Evolutionary conservation across 2,113 vertebrate genomes (phyloP), one percentile per base, ranked within the genome.

Genomic region (Archilochus colubris): DNA sequence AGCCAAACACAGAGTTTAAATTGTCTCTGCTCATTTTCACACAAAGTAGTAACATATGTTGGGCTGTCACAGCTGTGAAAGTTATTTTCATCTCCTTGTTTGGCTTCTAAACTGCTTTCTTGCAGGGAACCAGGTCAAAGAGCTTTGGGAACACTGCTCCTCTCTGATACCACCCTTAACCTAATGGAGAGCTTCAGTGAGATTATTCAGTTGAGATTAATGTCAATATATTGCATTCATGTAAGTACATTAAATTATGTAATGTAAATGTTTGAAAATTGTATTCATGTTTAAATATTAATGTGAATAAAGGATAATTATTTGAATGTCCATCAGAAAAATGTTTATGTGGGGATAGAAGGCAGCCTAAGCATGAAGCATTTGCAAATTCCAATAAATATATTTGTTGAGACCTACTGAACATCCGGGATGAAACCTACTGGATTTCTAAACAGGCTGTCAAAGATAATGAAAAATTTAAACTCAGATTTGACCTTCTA

Each of bases 1-100:
- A 4, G 64, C 89, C 88, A 93, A 94, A 95, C 12, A 22, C 76
- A 82, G 91, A 90, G 80, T 90, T 95, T 93, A 91, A 83, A 91
- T 93, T 82, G 69, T 61, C 88, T 88, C 91, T 90, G 62, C 69
- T 94, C 69, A 9, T 90, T 95, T 95, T 95, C 93, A 93, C 91
- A 83, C 68, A 57, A 95, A 95, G 75, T 25, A 62, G 33, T 64
- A 93, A 90, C 88, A 90, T 92, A 82, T 95, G 94, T 70, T 89
- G 82, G 59, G 30, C 72, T 91, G 82, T 86, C 89, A 91, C 94
- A 95, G 89, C 93, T 90, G 78, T 86, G 89, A 93, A 94, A 81
- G 82, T 80, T 69, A 83, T 74, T 94, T 94, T 83, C 85, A 78
- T 59, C 58, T 84, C 79, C 38, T 74, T 1, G 0, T 70, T 55